Conservation (phyloP, 2,888 invertebrate species). For the Acronicta psi region DNA sequence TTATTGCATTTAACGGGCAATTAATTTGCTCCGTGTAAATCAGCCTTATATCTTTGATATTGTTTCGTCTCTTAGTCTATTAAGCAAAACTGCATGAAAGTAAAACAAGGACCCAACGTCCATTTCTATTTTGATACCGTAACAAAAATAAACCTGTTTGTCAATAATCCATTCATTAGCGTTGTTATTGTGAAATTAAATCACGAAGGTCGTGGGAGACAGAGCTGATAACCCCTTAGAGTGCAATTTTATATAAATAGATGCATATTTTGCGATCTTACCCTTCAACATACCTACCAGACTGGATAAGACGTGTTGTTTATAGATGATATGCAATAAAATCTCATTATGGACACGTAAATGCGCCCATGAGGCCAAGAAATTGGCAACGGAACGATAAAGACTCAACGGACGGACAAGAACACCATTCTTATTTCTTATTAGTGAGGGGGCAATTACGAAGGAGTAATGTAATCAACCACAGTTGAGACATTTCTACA, state of each 20-base stretch:
- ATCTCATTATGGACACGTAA: too few species aligned
- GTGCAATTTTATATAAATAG: constrained; percentile 21
- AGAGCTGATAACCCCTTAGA: constrained; percentile 35
- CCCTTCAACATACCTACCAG: constrained; percentile 27
- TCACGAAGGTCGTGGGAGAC: constrained; percentile 4
- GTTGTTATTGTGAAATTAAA: neutral
- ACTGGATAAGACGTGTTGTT: neutral
- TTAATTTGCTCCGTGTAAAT: too few species aligned
- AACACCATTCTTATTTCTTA: neutral
- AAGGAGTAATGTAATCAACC: too few species aligned
- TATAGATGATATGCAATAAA: neutral
- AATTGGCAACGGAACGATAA: neutral
- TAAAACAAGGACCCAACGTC: neutral
- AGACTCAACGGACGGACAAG: neutral
- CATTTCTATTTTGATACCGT: neutral
- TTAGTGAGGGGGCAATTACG: too few species aligned
- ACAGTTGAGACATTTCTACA: too few species aligned
- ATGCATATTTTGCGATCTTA: constrained; percentile 20
- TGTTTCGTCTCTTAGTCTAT: too few species aligned
- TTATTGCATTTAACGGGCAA: too few species aligned
- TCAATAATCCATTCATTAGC: constrained; percentile 7
- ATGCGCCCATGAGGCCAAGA: too few species aligned
- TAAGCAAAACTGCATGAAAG: too few species aligned
- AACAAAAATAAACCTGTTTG: too few species aligned
- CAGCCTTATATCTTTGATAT: too few species aligned